Evolutionary conservation across 1,140 invertebrate species (phyloP).

Genomic region (Pogonognathellus flavescens): DNA sequence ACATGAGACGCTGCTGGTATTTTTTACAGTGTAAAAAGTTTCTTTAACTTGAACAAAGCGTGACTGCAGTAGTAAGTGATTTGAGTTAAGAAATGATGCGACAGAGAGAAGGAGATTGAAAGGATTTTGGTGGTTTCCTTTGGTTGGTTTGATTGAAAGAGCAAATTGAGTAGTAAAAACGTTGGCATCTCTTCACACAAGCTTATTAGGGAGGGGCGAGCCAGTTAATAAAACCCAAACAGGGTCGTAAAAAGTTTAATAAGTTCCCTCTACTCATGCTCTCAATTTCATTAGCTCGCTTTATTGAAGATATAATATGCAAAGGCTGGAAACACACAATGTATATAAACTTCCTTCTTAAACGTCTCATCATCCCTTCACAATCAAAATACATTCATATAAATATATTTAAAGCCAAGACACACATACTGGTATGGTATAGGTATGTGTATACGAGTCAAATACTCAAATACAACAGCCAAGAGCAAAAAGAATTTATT

Average conservation of each 20-base stretch:
- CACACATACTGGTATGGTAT: no score
- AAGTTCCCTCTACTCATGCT: conserved; percentile 42
- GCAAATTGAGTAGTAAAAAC: conserved; percentile 49
- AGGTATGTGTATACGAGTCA: no score
- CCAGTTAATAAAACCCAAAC: conserved; percentile 48
- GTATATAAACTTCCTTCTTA: no score
- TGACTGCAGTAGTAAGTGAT: neutral
- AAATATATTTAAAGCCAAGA: no score
- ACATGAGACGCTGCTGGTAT: no score
- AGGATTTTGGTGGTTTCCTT: conserved; percentile 30
- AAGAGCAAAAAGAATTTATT: conserved; percentile 4
- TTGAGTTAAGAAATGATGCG: neutral
- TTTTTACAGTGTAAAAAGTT: no score
- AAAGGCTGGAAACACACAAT: neutral
- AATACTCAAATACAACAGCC: neutral
- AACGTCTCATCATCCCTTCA: conserved; percentile 5
- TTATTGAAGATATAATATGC: conserved; percentile 28
- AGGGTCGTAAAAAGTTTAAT: conserved; percentile 36
- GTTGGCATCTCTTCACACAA: conserved; percentile 27
- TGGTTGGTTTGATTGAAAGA: conserved; percentile 36
- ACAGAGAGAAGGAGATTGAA: neutral
- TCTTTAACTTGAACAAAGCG: neutral
- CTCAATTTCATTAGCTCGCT: conserved; percentile 48
- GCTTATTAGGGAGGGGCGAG: conserved; percentile 43
- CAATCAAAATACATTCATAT: no score